Percentiles rank a stretch among this genome's conserved stretches.
Conservation (phyloP, 2,888 invertebrate genomes). For the Tipula vernalis region DNA sequence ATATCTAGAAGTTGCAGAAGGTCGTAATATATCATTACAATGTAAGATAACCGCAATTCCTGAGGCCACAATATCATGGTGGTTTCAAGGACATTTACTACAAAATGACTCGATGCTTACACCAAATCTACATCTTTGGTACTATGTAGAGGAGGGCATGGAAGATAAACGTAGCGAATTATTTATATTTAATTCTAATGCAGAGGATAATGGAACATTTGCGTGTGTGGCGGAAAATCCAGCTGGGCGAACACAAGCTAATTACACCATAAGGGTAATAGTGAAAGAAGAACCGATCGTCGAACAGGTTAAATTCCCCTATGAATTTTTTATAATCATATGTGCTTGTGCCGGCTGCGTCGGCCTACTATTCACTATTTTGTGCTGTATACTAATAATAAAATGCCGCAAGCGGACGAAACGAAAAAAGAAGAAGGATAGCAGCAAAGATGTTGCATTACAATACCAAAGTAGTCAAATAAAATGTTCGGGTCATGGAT, state of each 20-base stretch:
- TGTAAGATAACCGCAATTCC: constrained; percentile 73
- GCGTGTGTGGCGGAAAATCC: constrained; percentile 76
- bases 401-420: constrained; percentile 37
- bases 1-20: constrained; percentile 64
- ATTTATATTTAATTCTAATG: constrained; percentile 62
- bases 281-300: constrained; percentile 60
- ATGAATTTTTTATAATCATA: constrained; percentile 57
- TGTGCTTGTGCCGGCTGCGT: constrained; percentile 50
- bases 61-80: constrained; percentile 71
- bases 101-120: constrained; percentile 61
- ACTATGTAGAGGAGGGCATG: constrained; percentile 57
- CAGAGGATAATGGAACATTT: constrained; percentile 75
- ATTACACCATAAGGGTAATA: constrained; percentile 67
- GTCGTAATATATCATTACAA: constrained; percentile 66
- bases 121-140: constrained; percentile 52
- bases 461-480: constrained; percentile 29
- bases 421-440: constrained; percentile 34
- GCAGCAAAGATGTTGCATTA: constrained; percentile 40
- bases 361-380: constrained; percentile 48
- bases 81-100: constrained; percentile 67
- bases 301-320: constrained; percentile 53
- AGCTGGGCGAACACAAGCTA: constrained; percentile 65
- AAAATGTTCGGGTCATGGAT: constrained; percentile 36
- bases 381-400: constrained; percentile 53
- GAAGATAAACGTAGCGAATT: constrained; percentile 67